Evolutionary conservation across 2,113 vertebrate species (phyloP).

Genomic region (Phaetusa simplex): DNA sequence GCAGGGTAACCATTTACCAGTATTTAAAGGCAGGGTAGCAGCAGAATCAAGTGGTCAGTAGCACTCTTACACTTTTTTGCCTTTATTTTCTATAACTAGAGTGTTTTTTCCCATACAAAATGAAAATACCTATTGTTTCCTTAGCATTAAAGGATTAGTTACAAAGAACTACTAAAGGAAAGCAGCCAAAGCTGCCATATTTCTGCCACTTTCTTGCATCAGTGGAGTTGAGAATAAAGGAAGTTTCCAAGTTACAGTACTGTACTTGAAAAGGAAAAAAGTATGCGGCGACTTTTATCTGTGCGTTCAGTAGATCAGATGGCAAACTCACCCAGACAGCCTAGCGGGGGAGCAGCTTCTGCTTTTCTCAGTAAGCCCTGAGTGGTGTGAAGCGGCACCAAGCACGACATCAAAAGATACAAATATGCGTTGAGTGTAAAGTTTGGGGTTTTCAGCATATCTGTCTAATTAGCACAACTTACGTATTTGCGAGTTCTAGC

Average conservation of each 20-base stretch:
- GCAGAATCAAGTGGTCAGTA: neutral
- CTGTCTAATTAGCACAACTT: slow-evolving; percentile 42
- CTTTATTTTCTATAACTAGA: neutral
- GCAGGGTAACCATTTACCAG: neutral
- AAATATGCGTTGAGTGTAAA: neutral
- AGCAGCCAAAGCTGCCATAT: slow-evolving; percentile 46
- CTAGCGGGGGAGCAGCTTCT: slow-evolving; percentile 37
- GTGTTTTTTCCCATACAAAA: neutral
- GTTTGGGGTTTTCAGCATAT: slow-evolving; percentile 10
- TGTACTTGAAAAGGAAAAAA: slow-evolving; percentile 50
- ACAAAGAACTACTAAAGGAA: slow-evolving; percentile 21
- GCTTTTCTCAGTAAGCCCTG: neutral
- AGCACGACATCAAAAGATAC: slow-evolving; percentile 30
- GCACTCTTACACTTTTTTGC: neutral
- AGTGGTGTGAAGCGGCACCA: slow-evolving; percentile 33
- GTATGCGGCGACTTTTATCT: slow-evolving; percentile 42
- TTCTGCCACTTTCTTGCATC: slow-evolving; percentile 53
- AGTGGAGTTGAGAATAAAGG: slow-evolving; percentile 44
- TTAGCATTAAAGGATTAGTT: slow-evolving; percentile 21
- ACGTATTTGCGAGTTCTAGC: neutral
- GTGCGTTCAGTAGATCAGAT: slow-evolving; percentile 54
- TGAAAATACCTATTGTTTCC: slow-evolving; percentile 20
- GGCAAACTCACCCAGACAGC: slow-evolving; percentile 46
- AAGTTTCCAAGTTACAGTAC: slow-evolving; percentile 38
- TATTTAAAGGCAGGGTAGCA: neutral